phyloP scores from a whole-genome alignment of 2,888 invertebrate genomes.

The Polyploca ridens region DNA sequence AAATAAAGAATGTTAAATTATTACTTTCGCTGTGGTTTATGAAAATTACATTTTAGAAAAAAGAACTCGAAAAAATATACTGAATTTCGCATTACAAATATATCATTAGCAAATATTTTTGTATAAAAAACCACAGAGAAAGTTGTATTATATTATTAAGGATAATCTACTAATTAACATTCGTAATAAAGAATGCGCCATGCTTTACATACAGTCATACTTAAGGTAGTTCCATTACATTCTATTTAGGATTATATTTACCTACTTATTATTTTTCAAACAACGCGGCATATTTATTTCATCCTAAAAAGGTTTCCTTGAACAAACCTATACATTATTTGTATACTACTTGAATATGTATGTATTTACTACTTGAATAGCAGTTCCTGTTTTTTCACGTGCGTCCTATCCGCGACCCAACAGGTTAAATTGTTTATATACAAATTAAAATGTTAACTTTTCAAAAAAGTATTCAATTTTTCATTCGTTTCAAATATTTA shows the following conservation, averaged over 20 bases:
- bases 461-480: too few relatives aligned
- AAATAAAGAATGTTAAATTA: constrained; percentile 52
- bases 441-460: too few relatives aligned
- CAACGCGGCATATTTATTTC: background rate
- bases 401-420: too few relatives aligned
- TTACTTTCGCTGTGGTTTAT: constrained; percentile 61
- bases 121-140: constrained; percentile 67
- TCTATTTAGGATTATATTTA: background rate
- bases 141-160: constrained; percentile 40
- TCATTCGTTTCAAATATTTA: too few relatives aligned
- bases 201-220: constrained; percentile 44
- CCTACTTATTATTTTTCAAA: background rate
- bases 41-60: constrained; percentile 9
- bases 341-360: background rate
- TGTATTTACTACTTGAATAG: too few relatives aligned
- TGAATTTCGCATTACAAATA: background rate
- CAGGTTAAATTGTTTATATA: too few relatives aligned
- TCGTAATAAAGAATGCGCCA: constrained; percentile 50
- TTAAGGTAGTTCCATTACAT: constrained; percentile 10
- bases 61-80: background rate
- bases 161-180: constrained; percentile 34
- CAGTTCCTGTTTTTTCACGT: too few relatives aligned
- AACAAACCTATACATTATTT: background rate
- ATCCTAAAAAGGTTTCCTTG: background rate
- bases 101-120: constrained; percentile 25